phyloP scores from a whole-genome alignment of 2,113 vertebrate species.

The Nettapus auritus region DNA sequence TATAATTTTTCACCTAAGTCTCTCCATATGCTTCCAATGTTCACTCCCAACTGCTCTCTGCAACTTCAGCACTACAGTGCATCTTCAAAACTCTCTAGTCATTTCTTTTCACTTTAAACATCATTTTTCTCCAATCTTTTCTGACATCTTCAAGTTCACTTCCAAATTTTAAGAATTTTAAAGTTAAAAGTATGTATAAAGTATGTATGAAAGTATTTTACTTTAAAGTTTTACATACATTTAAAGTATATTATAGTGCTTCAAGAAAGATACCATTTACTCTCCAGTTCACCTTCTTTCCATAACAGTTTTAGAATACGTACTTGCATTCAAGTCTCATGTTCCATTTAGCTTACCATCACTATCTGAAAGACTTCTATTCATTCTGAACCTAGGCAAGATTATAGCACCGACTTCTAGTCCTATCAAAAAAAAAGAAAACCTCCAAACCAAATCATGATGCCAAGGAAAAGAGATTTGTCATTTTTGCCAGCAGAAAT shows the following conservation, averaged over 20 bases:
- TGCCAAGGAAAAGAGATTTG: neutral
- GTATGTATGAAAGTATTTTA: too few species aligned
- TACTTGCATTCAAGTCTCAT: neutral
- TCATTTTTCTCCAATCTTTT: neutral
- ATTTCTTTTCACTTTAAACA: neutral
- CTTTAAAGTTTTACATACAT: too few species aligned
- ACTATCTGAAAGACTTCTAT: neutral
- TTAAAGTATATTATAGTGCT: neutral
- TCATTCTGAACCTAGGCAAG: neutral
- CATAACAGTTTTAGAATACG: neutral
- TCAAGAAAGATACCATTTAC: neutral
- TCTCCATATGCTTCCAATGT: neutral
- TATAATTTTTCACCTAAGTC: neutral
- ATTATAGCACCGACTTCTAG: neutral
- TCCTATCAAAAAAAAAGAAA: neutral
- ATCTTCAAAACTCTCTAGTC: neutral
- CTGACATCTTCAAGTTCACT: neutral
- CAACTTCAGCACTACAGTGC: neutral
- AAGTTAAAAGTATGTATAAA: too few species aligned
- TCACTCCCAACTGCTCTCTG: neutral
- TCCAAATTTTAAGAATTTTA: neutral
- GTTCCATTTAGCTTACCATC: neutral
- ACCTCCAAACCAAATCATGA: neutral
- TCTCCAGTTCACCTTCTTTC: neutral
- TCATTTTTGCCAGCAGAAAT: neutral